Evolutionary conservation across 2,888 invertebrate genomes (phyloP), one percentile per base, ranked within the genome.

Genomic region (Amorpha juglandis): DNA sequence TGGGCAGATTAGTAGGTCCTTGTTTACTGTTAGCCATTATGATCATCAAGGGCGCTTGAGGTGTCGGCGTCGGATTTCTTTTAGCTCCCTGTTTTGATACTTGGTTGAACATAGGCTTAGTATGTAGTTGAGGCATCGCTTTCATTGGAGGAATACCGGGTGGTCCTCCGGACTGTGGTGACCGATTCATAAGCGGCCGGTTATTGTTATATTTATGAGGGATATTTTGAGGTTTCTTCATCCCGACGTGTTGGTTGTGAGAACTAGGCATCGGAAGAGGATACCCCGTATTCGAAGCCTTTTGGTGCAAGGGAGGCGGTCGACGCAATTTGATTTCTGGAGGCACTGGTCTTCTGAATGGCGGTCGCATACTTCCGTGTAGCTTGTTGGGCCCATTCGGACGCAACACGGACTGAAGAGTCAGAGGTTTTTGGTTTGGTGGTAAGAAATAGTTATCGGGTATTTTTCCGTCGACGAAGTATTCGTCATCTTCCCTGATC

Each of bases 291-390:
- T 81, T 86, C 2, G 42, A 9, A 42, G 74, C 78, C 72, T 90
- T 90, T 33, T 80, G 83, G 62, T 79, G 82, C 69, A 80, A 81
- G 0, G 78, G 78, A 48, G 82, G 80, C 11, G 88, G 92, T 70
- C 93, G 80, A 50, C 91, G 87, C n/a, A 90, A 70, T 70, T 91
- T 91, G 33, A 94, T 92, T 77, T 93, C 93, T n/a, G 92, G 92
- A 0, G 92, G 92, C 3, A 77, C 75, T 0, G 93, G 93, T 11
- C 92, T 83, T 53, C 92, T 84, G 70, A 87, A 93, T 0, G 86
- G 87, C 35, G 91, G 91, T 68, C 91, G 79, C 73, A 82, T 81
- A 48, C 85, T 83, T 8, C 80, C 83, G 67, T 74, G 78, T 0
- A 83, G 87, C 51, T 83, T 85, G 55, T 77, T 81, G 0, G 86